These are phyloP conservation scores for Anastatus disparis DNA, from an alignment of 1,140 invertebrate genomes.

Conservation along the genomic window DNA sequence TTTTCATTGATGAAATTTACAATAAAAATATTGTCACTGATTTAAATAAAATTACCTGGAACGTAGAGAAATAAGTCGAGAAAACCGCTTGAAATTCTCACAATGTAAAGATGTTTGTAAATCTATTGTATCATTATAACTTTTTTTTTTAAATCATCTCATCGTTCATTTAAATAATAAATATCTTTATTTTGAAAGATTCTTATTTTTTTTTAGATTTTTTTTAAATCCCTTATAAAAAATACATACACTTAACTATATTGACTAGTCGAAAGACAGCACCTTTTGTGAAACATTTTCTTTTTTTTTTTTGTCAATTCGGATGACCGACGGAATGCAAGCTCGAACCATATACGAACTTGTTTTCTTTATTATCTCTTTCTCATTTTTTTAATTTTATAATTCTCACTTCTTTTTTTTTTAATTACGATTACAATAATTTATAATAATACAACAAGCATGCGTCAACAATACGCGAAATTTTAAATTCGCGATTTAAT, in stretches of 20 bases:
- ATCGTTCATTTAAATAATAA: constrained; percentile 17
- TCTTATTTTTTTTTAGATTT: not conserved
- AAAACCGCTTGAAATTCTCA: not conserved
- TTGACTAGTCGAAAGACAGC: constrained; percentile 56
- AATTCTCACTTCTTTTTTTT: too few species aligned
- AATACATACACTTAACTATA: constrained; percentile 60
- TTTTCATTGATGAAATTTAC: constrained; percentile 27
- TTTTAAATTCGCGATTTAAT: not conserved
- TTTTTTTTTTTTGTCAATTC: too few species aligned
- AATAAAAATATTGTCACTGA: constrained; percentile 26
- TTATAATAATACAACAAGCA: constrained; percentile 1
- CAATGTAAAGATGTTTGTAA: too few species aligned
- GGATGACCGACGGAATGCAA: constrained; percentile 35
- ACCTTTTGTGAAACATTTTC: constrained; percentile 39
- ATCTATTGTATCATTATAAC: too few species aligned
- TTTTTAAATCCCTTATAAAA: constrained; percentile 57
- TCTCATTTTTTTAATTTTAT: not conserved
- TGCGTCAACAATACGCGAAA: not conserved
- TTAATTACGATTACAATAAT: constrained; percentile 15
- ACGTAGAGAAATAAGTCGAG: constrained; percentile 7
- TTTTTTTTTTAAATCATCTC: constrained; percentile 35
- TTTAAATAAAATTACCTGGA: constrained; percentile 22
- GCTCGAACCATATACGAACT: constrained; percentile 5
- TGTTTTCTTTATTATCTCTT: constrained; percentile 9
- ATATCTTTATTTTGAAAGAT: constrained; percentile 25